Evolutionary conservation across 2,113 vertebrate species (phyloP).

Genomic region (Chamaetylas fuelleborni): DNA sequence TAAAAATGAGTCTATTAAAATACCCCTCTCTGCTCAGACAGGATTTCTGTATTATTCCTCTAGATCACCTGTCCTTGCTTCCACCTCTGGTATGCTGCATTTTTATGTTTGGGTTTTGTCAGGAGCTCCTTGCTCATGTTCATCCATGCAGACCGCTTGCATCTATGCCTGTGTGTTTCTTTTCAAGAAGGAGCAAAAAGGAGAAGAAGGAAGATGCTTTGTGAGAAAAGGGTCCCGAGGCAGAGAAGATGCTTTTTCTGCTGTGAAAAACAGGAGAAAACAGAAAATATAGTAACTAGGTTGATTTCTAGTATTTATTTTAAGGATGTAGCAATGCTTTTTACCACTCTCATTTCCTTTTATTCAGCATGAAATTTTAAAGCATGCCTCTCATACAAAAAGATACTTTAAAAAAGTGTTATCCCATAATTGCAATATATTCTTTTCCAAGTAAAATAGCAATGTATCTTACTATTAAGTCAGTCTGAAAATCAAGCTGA

Average conservation of each 20-base stretch:
- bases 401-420: not conserved
- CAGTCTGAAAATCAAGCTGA: not conserved
- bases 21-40: not conserved
- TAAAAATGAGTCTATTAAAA: not conserved
- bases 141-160: not conserved
- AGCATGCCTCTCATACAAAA: not conserved
- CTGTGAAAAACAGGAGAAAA: not conserved
- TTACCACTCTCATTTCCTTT: not conserved
- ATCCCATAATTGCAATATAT: not conserved
- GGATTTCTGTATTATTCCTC: not conserved
- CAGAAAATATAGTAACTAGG: not conserved
- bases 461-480: not conserved
- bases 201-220: not conserved
- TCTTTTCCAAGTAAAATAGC: not conserved
- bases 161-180: not conserved
- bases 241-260: not conserved
- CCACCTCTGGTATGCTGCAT: not conserved
- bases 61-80: not conserved
- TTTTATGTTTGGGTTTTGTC: not conserved
- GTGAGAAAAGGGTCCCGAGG: not conserved
- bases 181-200: not conserved
- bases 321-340: not conserved
- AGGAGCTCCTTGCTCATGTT: not conserved
- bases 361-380: not conserved
- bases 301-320: not conserved